Conservation (phyloP, 2,113 vertebrate species). For the Psophia crepitans region DNA sequence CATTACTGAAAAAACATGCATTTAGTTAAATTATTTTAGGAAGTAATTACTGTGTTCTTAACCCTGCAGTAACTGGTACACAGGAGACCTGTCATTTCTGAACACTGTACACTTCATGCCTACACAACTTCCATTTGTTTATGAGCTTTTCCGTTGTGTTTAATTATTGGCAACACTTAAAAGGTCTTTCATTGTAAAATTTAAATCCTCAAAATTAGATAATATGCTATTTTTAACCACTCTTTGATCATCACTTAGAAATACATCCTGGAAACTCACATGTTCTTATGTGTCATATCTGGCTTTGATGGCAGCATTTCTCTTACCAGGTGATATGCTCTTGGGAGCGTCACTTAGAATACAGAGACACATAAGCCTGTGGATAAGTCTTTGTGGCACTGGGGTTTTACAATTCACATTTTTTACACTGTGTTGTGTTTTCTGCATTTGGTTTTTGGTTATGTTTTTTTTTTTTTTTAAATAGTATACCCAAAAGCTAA, state of each 20-base stretch:
- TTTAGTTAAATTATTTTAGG: slow-evolving; percentile 15
- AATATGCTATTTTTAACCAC: neutral
- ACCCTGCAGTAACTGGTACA: neutral
- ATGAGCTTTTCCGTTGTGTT: neutral
- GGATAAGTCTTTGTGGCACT: neutral
- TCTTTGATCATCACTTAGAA: neutral
- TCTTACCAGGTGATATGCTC: neutral
- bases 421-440: neutral
- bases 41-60: neutral
- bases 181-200: neutral
- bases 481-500: neutral
- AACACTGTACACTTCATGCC: neutral
- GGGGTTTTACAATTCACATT: neutral
- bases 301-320: neutral
- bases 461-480: neutral
- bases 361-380: neutral
- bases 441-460: neutral
- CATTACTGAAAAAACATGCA: neutral
- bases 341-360: neutral
- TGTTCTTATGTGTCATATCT: neutral
- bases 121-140: neutral
- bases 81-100: neutral
- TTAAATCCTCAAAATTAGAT: neutral
- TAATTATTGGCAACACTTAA: neutral
- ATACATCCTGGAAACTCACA: neutral